These are phyloP conservation scores for Mustela nigripes DNA, from an alignment of 2,113 vertebrate genomes.

Conservation along the genomic window DNA sequence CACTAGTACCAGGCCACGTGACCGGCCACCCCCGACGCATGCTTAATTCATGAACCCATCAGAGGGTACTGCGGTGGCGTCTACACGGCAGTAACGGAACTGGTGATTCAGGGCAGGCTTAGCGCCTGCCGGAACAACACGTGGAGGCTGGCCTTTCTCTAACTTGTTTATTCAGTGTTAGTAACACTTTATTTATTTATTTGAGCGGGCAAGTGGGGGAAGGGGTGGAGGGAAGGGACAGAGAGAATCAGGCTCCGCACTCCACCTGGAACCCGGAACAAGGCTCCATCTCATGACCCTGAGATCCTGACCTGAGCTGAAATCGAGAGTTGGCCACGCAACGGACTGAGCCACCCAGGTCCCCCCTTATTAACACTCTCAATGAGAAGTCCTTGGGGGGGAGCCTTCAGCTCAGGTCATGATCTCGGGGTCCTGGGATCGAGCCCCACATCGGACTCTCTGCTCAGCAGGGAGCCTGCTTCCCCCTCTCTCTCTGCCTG, in stretches of 20 bases:
- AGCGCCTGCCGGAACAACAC: constrained; percentile 2
- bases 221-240: neutral
- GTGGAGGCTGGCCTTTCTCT: constrained; percentile 74
- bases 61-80: neutral
- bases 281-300: neutral
- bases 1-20: neutral
- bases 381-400: neutral
- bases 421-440: neutral
- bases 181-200: neutral
- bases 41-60: constrained; percentile 48
- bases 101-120: constrained; percentile 71
- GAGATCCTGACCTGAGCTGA: neutral
- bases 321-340: neutral
- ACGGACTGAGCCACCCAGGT: neutral
- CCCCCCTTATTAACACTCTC: neutral
- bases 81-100: constrained; percentile 69
- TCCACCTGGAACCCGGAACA: accelerated
- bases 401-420: neutral
- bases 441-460: neutral
- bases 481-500: neutral
- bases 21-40: neutral
- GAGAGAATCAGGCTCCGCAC: neutral
- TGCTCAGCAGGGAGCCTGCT: neutral
- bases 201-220: neutral
- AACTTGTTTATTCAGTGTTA: neutral